Evolutionary conservation across 2,888 invertebrate species (phyloP).

Genomic region (Synergus japonicus): DNA sequence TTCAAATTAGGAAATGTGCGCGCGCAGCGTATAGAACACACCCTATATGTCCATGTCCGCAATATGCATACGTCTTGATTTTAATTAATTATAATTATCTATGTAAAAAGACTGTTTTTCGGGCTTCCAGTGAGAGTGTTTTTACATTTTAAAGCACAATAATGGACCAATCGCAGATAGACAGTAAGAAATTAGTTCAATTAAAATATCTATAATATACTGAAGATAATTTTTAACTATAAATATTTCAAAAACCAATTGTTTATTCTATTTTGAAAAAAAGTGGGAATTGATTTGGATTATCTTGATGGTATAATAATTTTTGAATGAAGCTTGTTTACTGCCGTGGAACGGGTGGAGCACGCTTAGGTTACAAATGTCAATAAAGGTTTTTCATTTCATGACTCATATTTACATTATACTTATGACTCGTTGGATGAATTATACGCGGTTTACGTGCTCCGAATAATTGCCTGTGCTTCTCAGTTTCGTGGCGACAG

Average conservation of each 20-base stretch:
- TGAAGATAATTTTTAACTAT: background rate
- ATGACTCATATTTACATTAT: constrained; percentile 34
- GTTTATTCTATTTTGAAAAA: background rate
- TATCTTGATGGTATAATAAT: background rate
- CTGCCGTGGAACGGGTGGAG: background rate
- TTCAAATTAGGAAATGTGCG: constrained; percentile 39
- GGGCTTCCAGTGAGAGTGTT: constrained; percentile 30
- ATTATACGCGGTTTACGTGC: constrained; percentile 36
- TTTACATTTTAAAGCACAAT: constrained; percentile 21
- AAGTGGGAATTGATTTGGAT: background rate
- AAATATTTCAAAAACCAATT: background rate
- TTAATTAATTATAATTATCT: constrained; percentile 38
- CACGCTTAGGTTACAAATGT: constrained; percentile 34
- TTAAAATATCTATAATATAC: background rate
- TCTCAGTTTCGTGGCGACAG: constrained; percentile 2
- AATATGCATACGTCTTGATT: constrained; percentile 33
- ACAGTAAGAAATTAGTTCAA: constrained; percentile 2
- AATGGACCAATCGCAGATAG: constrained; percentile 39
- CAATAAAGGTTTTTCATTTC: constrained; percentile 15
- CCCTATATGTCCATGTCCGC: constrained; percentile 38
- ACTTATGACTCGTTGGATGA: constrained; percentile 26
- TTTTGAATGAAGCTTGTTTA: constrained; percentile 18
- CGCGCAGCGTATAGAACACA: constrained; percentile 40
- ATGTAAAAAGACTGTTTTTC: constrained; percentile 19
- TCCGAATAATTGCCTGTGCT: constrained; percentile 18